Evolutionary conservation across 2,888 invertebrate genomes (phyloP).

Genomic region (Tenthredo scrophulariae): DNA sequence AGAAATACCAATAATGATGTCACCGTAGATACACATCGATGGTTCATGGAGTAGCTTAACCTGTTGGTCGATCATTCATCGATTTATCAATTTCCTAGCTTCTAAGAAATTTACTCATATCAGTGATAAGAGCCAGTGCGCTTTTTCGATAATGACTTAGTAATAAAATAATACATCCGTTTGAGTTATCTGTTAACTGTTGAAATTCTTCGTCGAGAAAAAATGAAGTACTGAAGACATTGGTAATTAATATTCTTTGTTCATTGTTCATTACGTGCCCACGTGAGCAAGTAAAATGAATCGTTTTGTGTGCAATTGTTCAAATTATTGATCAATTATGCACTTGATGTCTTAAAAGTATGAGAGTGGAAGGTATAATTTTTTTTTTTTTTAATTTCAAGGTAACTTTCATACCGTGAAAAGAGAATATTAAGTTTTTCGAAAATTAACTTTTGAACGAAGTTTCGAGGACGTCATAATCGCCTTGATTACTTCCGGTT

Average conservation of each 20-base stretch:
- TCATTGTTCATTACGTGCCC: neutral
- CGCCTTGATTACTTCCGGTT: slow-evolving; percentile 29
- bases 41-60: neutral
- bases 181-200: neutral
- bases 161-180: neutral
- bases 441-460: neutral
- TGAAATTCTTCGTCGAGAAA: too few species aligned
- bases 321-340: neutral
- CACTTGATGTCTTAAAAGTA: neutral
- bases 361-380: neutral
- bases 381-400: neutral
- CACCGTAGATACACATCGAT: neutral
- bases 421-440: slow-evolving; percentile 18
- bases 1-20: neutral
- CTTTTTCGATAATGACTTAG: neutral
- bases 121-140: neutral
- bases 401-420: neutral
- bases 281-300: neutral
- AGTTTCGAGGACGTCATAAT: neutral
- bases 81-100: neutral
- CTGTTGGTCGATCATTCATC: neutral
- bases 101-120: neutral
- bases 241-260: neutral
- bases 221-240: neutral
- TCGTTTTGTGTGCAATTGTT: neutral